Evolutionary conservation across 2,113 vertebrate genomes (phyloP).

Genomic region (Okapia johnstoni): DNA sequence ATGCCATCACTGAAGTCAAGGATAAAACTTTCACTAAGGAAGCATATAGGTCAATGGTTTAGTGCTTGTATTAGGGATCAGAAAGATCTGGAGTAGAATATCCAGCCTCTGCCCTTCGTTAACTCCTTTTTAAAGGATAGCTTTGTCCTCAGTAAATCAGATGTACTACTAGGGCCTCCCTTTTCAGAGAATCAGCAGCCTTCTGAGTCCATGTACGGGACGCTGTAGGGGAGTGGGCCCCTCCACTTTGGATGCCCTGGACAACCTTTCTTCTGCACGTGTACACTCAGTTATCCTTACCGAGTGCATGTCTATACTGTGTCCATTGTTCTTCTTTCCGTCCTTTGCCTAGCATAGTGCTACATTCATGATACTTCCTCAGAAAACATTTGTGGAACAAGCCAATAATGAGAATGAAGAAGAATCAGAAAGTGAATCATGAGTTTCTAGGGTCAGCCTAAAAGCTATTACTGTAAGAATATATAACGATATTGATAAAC

Average conservation of each 20-base stretch:
- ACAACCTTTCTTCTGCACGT: background rate
- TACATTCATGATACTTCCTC: background rate
- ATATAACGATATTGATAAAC: slow-evolving; percentile 53
- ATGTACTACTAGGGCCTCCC: background rate
- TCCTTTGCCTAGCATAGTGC: background rate
- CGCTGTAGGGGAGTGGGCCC: background rate
- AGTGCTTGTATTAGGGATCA: background rate
- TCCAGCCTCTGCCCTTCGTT: background rate
- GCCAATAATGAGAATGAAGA: slow-evolving; percentile 32
- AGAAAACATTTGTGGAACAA: background rate
- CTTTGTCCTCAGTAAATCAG: background rate
- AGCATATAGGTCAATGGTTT: background rate
- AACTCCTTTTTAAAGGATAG: background rate
- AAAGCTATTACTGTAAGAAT: slow-evolving; percentile 55
- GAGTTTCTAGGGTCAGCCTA: slow-evolving; percentile 27
- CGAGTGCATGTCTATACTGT: background rate
- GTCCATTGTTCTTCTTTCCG: background rate
- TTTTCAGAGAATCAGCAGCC: background rate
- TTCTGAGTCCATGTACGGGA: background rate
- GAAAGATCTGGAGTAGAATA: background rate
- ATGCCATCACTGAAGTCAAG: background rate
- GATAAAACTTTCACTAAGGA: background rate
- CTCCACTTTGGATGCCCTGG: background rate
- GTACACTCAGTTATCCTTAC: background rate
- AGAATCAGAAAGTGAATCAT: slow-evolving; percentile 7